Evolutionary conservation across 2,888 invertebrate genomes (phyloP), one percentile per base, ranked within the genome.

Genomic region (Pristionchus mayeri): DNA sequence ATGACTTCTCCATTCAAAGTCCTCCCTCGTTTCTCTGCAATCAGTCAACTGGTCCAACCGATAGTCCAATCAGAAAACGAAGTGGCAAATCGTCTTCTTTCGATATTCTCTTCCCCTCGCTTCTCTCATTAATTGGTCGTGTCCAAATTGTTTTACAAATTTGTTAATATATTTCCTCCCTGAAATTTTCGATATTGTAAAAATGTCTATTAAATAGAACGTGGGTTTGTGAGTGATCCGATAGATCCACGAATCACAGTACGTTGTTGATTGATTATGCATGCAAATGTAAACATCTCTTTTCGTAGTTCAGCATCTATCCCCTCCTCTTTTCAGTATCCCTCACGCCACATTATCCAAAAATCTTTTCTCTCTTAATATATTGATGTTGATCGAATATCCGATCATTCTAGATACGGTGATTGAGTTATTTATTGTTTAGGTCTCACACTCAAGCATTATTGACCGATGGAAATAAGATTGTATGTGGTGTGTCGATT

Each of bases 391-490:
- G 63, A 63, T 63, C 34, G 63, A 13, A 13, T 1, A 34, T 30
- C 0, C 34, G 30, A 63, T 63, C 63, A 34, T 11, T 11, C 11
- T 63, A 11, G 27, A n/a, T 30, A 63, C 34, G 34, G 27, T 63
- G 63, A 63, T 9, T 18, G 34, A 54, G 21, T 54, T 54, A 24
- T 54, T 54, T 54, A 54, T 54, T 24, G 54, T 24, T 24, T 54
- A 54, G 54, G 54, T 54, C 54, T 54, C 54, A 54, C 54, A 54
- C 54, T 54, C 54, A 54, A 54, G 54, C 54, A 54, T 54, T 54
- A 54, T 54, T 54, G 54, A 24, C 54, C 57, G 57, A 57, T 57
- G 57, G 60, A 67, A 67, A 37, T 37, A 4, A 9, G 34, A 37
- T 37, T 34, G 6, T 67, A 37, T 21, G 67, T 67, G 30, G 27